A percentile compares a stretch with the other conserved stretches of the same genome.
Evolutionary conservation across 2,888 invertebrate species (phyloP).

Genomic region (Hypselothyrea guttata): DNA sequence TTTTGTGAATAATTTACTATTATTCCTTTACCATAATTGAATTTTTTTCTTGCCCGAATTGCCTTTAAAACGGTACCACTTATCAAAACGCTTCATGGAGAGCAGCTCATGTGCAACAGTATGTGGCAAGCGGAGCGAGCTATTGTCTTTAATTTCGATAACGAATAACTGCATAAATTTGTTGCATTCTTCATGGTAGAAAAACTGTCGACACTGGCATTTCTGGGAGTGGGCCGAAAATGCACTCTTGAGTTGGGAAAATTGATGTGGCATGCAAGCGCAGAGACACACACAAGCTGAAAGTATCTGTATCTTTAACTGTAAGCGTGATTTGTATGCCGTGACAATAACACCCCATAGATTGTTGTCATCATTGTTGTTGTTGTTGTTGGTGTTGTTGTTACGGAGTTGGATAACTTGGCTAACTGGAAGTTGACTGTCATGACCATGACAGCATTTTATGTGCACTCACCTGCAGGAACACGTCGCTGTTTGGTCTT

Average conservation of each 20-base stretch:
- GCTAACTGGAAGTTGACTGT: conserved; percentile 64
- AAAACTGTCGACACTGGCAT: conserved; percentile 11
- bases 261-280: conserved; percentile 6
- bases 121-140: conserved; percentile 1
- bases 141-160: conserved; percentile 14
- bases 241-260: conserved; percentile 11
- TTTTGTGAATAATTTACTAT: too few species aligned
- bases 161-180: conserved; percentile 15
- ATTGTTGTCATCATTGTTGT: conserved; percentile 17
- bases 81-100: not conserved
- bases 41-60: too few species aligned
- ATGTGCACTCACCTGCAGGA: conserved; percentile 73
- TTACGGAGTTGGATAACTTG: conserved; percentile 27
- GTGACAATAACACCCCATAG: conserved; percentile 61
- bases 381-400: conserved; percentile 7
- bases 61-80: too few species aligned
- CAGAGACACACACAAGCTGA: not conserved
- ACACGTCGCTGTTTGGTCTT: conserved; percentile 79
- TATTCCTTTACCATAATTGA: too few species aligned
- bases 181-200: not conserved
- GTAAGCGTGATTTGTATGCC: conserved; percentile 60
- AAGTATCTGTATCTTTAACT: conserved; percentile 21
- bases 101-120: conserved; percentile 10
- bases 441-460: conserved; percentile 62
- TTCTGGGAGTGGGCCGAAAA: conserved; percentile 6